Base-by-base conservation (phyloP, 2,113 vertebrate species). In the Gavia stellata region DNA sequence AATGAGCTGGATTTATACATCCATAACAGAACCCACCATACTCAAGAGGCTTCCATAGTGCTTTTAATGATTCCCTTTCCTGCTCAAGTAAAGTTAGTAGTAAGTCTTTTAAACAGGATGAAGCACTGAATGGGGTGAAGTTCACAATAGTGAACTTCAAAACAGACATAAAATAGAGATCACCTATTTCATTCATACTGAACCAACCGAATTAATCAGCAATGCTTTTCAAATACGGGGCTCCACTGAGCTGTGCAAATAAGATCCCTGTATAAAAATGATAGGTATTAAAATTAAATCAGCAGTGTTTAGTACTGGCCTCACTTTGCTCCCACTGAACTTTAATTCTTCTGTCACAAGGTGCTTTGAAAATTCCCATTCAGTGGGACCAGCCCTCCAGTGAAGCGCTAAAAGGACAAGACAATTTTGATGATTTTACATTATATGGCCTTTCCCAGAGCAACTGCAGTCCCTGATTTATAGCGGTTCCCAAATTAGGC, bases 31-130 rank as follows among this genome's bases (percentile, higher is more conserved):
- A 84, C 67, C 34, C 81, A 82, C 78, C 84, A 49, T 73, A 92
- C 91, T 92, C 84, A 70, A 70, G 74, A 82, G 84, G 66, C 83
- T 92, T 94, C 71, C 87, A 61, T 65, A 61, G 36, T 38, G 71
- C 77, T 96, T 97, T 92, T 95, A 94, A 94, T 88, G 53, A 92
- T 91, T 89, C 88, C 45, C 45, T 77, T 90, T 94, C 73, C 78
- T 90, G 78, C 53, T 55, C 58, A 86, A 85, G 86, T 89, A 75
- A 90, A 95, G 86, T 92, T 80, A 85, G 86, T 70, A 94, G 44
- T 74, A 95, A 84, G 50, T 91, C 74, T 93, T 92, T 90, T 91
- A 86, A 96, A 94, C 71, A 73, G 81, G 59, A 74, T 85, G 42
- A 86, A 92, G 50, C 23, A 75, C 26, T 80, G 89, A 93, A 94